Base-by-base conservation (phyloP, 2,888 invertebrate genomes). In the Drosophila koepferae region DNA sequence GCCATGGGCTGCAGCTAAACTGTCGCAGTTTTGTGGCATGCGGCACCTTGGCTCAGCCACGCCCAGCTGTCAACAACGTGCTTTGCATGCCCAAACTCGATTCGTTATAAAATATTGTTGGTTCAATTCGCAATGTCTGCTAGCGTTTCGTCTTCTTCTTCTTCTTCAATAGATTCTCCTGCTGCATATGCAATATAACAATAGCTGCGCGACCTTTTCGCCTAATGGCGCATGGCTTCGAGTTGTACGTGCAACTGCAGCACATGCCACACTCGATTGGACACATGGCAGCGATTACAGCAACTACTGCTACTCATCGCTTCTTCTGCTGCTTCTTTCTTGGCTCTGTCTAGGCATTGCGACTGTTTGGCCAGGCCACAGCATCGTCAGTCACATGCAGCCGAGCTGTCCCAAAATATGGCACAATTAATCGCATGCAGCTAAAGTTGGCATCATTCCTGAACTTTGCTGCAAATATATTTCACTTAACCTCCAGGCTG, bases 61-160 rank as follows among this genome's bases (percentile, higher is more conserved):
- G 85, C 85, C 85, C 72, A 69, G 43, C 60, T 82, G 85, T 85
- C 86, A 75, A 76, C 88, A 85, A 85, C 90, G 85, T 85, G 85
- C 90, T 80, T 89, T 79, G 85, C 90, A 85, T 85, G 66, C 69
- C 20, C 58, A 75, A 76, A 28, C 55, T 68, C 41, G 49, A 64
- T 68, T 61, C 64, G 63, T 76, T 75, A 66, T 80, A 78, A 72
- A 79, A 81, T 73, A 74, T 78, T 78, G 61, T 63, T 46, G 62
- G 64, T 40, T 65, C 77, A 77, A 81, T 73, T 70, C 62, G 14
- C 62, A 18, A 36, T 28, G 54, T 36, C 53, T 49, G 34, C 44
- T 10, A 0, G 23, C 23, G 3, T 38, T 14, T n/a, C 41, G 34
- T 7, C 18, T 9, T 3, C 20, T 36, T 6, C 53, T 38, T 3